Percentiles rank a stretch among this genome's conserved stretches.
These are phyloP conservation scores for Spilarctia lutea DNA, from an alignment of 2,888 invertebrate genomes.

Conservation along the genomic window DNA sequence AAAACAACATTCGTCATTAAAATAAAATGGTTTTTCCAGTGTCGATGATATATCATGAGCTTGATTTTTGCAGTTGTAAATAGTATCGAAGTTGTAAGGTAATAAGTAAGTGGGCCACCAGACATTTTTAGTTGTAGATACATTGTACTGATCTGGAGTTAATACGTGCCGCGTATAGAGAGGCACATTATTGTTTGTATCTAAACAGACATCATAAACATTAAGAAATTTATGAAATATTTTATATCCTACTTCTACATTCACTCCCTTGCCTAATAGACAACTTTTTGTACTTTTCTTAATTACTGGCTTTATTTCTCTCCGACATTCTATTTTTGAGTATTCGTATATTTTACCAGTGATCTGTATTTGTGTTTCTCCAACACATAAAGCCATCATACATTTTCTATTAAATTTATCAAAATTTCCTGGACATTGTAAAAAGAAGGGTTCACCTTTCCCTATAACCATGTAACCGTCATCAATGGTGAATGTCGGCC, in stretches of 20 bases:
- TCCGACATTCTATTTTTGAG: constrained; percentile 58
- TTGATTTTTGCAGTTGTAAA: constrained; percentile 62
- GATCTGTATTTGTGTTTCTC: constrained; percentile 49
- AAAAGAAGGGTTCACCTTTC: constrained; percentile 34
- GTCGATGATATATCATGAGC: constrained; percentile 37
- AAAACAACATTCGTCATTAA: constrained; percentile 61
- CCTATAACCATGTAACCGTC: constrained; percentile 52
- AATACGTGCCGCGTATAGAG: constrained; percentile 53
- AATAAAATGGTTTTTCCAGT: constrained; percentile 43
- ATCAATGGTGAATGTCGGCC: constrained; percentile 42
- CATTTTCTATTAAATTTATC: constrained; percentile 34
- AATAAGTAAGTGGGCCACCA: constrained; percentile 51
- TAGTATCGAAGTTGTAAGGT: constrained; percentile 47
- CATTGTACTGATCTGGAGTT: constrained; percentile 38
- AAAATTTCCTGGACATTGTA: constrained; percentile 59
- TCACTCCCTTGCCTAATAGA: constrained; percentile 45
- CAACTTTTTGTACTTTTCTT: constrained; percentile 48
- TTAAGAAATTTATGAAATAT: constrained; percentile 34
- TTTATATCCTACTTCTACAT: constrained; percentile 55
- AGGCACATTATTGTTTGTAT: no score
- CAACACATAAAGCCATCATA: constrained; percentile 52
- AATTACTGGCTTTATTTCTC: constrained; percentile 43
- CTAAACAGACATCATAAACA: constrained; percentile 60
- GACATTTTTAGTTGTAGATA: constrained; percentile 19
- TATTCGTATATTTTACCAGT: constrained; percentile 44